Base-by-base conservation (phyloP, 2,113 vertebrate species). In the Tricholaema leucomelas region DNA sequence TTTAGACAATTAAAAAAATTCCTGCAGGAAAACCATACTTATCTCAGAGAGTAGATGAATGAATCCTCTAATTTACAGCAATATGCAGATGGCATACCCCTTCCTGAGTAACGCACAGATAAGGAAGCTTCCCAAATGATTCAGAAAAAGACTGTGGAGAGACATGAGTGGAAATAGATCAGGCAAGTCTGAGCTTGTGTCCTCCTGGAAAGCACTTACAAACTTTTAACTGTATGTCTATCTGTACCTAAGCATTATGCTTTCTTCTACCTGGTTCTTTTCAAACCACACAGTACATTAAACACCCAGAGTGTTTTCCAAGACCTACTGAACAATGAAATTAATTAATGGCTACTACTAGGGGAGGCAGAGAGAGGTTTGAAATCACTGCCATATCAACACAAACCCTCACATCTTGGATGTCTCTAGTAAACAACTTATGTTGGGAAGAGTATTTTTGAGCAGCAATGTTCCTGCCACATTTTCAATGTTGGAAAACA, bases 1-100 rank as follows among this genome's bases (percentile, higher is more conserved):
- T 97, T 94, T 95, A 85, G 64, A 64, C 20, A 91, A 86, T 84
- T 96, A 93, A 95, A 82, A 91, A 95, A 96, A 95, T 84, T 95
- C 88, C 91, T 89, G 72, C 88, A 91, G 93, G 93, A 95, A 95
- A 92, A 40, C 71, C 81, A 81, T 71, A 90, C 54, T 95, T 88
- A 88, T 91, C 90, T 65, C 93, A 86, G 73, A 83, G 56, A 93
- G 93, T 72, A 94, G 93, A 83, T 79, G 77, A 63, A 83, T 95
- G 64, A 79, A 81, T 72, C 92, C 81, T 88, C 75, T 90, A 85
- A 93, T 73, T 92, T 88, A 85, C 82, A 91, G 31, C 36, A 88
- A 67, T 77, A 91, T 72, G 90, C 88, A 93, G 87, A 94, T 48
- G 91, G 79, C 71, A 69, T 42, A 59, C 73, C 70, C 65, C 77